Evolutionary conservation across 1,140 invertebrate genomes (phyloP).

Genomic region (Calosoma granatense): DNA sequence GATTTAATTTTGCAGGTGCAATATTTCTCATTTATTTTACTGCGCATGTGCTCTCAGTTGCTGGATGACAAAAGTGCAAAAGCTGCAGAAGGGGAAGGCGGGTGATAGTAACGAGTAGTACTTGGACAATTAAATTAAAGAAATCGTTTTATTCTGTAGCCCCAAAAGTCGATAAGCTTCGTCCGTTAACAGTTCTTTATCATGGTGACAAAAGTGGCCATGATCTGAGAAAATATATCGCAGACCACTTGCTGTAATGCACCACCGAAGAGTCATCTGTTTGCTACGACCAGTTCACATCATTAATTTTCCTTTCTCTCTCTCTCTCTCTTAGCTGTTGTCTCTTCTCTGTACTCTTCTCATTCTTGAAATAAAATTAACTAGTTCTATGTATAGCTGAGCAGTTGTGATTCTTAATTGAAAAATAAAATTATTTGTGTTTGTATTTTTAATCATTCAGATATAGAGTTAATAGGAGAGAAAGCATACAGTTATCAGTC

Average conservation of each 20-base stretch:
- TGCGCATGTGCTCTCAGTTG: no score
- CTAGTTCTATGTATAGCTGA: neutral
- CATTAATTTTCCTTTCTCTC: neutral
- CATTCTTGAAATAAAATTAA: neutral
- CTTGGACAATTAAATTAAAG: constrained; percentile 3
- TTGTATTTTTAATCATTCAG: no score
- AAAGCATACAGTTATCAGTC: no score
- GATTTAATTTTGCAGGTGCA: no score
- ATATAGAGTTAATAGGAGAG: no score
- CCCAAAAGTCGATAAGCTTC: neutral
- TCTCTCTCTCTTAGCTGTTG: neutral
- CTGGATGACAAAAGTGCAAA: no score
- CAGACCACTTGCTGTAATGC: neutral
- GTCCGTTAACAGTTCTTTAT: constrained; percentile 7
- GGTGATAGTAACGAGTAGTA: neutral
- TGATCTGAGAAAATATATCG: constrained; percentile 8
- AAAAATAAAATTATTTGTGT: no score
- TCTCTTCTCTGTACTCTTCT: no score
- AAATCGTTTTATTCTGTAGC: constrained; percentile 1
- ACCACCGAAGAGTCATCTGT: constrained; percentile 1
- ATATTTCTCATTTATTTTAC: no score
- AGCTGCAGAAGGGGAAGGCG: no score
- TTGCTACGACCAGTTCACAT: neutral
- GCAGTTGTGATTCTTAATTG: no score
- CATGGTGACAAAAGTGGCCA: constrained; percentile 5